These are phyloP conservation scores for Hydrophis major DNA, from an alignment of 2,797 vertebrate species.

Conservation along the genomic window DNA sequence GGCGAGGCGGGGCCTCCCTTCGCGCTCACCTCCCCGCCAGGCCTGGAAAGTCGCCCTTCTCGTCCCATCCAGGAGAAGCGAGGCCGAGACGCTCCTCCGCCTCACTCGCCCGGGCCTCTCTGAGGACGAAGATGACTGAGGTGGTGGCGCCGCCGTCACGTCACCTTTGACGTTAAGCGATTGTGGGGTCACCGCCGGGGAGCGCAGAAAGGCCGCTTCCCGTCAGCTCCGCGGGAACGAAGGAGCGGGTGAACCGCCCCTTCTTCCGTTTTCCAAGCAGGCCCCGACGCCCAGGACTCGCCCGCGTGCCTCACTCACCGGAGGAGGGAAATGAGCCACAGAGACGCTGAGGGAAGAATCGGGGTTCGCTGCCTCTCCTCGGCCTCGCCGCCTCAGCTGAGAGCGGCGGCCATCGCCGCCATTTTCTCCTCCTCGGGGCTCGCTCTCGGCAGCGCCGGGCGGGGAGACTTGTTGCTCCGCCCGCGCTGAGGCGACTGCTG, in stretches of 20 bases:
- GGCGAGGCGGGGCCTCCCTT: neutral
- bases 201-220: neutral
- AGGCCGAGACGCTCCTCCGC: neutral
- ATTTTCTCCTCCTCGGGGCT: neutral
- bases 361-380: neutral
- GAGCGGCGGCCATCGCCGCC: neutral
- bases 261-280: slow-evolving; percentile 64
- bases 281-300: slow-evolving; percentile 22
- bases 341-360: neutral
- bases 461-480: slow-evolving; percentile 20
- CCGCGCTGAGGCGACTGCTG: neutral
- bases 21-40: neutral
- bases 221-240: no score
- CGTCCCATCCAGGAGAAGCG: neutral
- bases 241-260: neutral
- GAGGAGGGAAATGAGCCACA: neutral
- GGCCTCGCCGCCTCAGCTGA: neutral
- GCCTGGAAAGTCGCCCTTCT: neutral
- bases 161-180: neutral
- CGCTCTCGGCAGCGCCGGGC: neutral
- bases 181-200: neutral
- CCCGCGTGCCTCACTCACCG: slow-evolving; percentile 42
- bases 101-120: neutral
- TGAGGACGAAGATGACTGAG: neutral
- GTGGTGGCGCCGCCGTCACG: neutral